Base-by-base conservation (phyloP, 1,140 invertebrate species). In the Calliopsis andreniformis region DNA sequence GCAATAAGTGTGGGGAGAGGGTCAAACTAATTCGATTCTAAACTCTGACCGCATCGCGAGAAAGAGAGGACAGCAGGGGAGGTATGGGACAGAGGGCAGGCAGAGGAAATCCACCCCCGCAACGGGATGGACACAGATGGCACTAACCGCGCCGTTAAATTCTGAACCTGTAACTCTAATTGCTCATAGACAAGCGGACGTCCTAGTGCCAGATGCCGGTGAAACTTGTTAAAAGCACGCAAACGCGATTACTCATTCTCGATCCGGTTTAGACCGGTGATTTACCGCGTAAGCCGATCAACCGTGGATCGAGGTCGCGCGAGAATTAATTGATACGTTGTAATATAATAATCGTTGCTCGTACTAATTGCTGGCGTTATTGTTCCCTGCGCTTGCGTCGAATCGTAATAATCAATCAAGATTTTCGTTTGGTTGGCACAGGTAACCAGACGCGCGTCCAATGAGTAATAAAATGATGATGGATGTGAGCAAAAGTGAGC, bases 1-100 rank as follows among this genome's bases (percentile, higher is more conserved):
- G 83, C 75, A 77, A 79, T 84, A 87, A 86, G 83, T 76, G 87
- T 76, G 87, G 71, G 63, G 86, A 66, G 73, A 82, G 87, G 88
- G 89, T 89, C 87, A 91, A 92, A 92, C 91, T 92, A 92, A 92
- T 92, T 92, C 91, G 91, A 91, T 92, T 92, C 90, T 92, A 92
- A 92, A 92, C 90, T 92, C 91, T 91, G 91, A 91, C 91, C 91
- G 85, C 87, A 88, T 82, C 78, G 83, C 78, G 79, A 77, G 79
- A 77, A 73, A 81, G 79, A 86, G 84, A 70, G 73, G 62, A 49
- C 12, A 14, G 49, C 12, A 49, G 28, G 20, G 23, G 18, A 25
- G 35, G 68, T 61, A 55, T 45, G 70, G 73, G 59, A 58, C 58
- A n/a, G n/a, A n/a, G n/a, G 4, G 35, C 10, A 20, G 76, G 55